These are phyloP conservation scores for Herminia tarsipennalis DNA, from an alignment of 2,888 invertebrate genomes.

Conservation along the genomic window DNA sequence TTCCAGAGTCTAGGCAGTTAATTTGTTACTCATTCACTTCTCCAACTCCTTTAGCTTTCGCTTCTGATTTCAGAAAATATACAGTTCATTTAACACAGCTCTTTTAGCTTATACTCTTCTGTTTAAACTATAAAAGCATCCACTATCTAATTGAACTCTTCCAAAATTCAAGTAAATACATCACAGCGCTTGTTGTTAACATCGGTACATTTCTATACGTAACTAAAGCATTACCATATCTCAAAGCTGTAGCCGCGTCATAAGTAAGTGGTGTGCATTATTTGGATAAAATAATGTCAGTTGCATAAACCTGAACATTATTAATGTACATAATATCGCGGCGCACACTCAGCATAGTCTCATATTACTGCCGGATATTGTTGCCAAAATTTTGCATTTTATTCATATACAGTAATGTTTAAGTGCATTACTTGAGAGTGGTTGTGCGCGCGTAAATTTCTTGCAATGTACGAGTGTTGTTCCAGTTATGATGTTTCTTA, in stretches of 20 bases:
- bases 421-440: slow-evolving; percentile 27
- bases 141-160: too few species aligned
- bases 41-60: too few species aligned
- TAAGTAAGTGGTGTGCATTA: slow-evolving; percentile 36
- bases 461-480: not conserved
- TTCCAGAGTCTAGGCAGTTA: too few species aligned
- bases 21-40: too few species aligned
- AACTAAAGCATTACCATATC: slow-evolving; percentile 10
- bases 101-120: too few species aligned
- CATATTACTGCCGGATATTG: slow-evolving; percentile 51
- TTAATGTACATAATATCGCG: slow-evolving; percentile 53
- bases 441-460: slow-evolving; percentile 22
- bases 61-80: too few species aligned
- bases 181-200: too few species aligned
- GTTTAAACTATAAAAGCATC: too few species aligned
- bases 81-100: too few species aligned
- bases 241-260: slow-evolving; percentile 22
- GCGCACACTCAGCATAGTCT: slow-evolving; percentile 54
- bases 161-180: too few species aligned
- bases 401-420: slow-evolving; percentile 41
- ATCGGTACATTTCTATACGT: not conserved
- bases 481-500: too few species aligned
- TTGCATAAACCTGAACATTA: slow-evolving; percentile 49
- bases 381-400: slow-evolving; percentile 62
- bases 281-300: slow-evolving; percentile 35